Percentiles rank a stretch among this genome's conserved stretches.
Conservation (phyloP, 35 echinoderm and acorn worm species). For the Hemicentrotus pulcherrimus region DNA sequence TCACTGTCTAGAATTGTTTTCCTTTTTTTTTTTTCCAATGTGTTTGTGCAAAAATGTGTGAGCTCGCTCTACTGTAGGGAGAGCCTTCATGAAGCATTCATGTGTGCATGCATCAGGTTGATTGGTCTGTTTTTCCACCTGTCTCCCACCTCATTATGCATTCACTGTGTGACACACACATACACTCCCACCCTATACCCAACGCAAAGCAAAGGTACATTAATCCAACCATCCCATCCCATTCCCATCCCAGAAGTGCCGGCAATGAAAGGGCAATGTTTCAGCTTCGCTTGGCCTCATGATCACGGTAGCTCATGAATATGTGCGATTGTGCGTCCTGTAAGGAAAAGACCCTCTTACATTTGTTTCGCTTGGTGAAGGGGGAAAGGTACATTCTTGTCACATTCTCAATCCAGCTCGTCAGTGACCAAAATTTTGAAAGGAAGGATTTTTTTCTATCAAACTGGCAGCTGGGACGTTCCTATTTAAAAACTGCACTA, state of each 20-base stretch:
- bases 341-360: neutral
- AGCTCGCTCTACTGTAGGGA: no score
- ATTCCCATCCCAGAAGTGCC: neutral
- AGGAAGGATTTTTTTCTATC: no score
- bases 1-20: no score
- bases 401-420: neutral
- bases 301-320: neutral
- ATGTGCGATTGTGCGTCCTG: neutral
- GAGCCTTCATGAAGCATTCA: neutral
- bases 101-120: neutral
- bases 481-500: no score
- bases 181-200: neutral
- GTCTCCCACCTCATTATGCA: neutral
- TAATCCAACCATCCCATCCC: conserved; percentile 6
- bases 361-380: neutral
- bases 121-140: neutral
- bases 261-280: neutral
- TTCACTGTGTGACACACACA: neutral
- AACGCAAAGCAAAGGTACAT: neutral
- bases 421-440: no score
- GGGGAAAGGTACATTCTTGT: neutral
- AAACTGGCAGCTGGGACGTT: no score
- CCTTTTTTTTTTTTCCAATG: no score
- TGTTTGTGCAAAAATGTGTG: no score
- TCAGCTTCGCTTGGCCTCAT: neutral